Percentiles rank a stretch among this genome's conserved stretches.
Evolutionary conservation across 2,888 invertebrate genomes (phyloP).

Genomic region (Nemotelus pantherinus): DNA sequence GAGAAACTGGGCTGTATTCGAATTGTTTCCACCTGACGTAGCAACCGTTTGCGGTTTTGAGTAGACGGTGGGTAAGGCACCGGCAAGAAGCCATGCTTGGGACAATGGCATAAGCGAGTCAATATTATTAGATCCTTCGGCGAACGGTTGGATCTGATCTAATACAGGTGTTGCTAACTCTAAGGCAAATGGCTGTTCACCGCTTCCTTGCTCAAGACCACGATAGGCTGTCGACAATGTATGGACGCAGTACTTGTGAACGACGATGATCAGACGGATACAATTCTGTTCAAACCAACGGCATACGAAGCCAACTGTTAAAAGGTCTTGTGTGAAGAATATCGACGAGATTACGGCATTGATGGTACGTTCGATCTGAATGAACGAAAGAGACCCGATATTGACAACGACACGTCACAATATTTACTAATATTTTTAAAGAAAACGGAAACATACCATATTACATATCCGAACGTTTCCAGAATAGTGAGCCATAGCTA

Average conservation of each 20-base stretch:
- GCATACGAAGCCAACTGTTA: constrained; percentile 79
- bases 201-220: constrained; percentile 63
- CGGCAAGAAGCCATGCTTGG: constrained; percentile 77
- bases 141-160: constrained; percentile 68
- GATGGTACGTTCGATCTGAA: constrained; percentile 75
- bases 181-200: constrained; percentile 65
- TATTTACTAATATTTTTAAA: background rate
- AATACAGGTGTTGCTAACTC: constrained; percentile 81
- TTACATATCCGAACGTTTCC: constrained; percentile 72
- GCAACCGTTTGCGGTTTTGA: constrained; percentile 64
- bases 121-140: constrained; percentile 52
- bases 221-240: constrained; percentile 69
- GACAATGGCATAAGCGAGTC: constrained; percentile 70
- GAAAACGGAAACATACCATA: constrained; percentile 60
- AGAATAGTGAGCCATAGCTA: constrained; percentile 82
- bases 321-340: constrained; percentile 79
- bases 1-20: constrained; percentile 65
- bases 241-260: constrained; percentile 73
- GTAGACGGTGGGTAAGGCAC: constrained; percentile 71
- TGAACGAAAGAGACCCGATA: constrained; percentile 42
- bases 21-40: constrained; percentile 56
- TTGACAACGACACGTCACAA: background rate
- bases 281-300: constrained; percentile 86
- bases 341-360: constrained; percentile 80
- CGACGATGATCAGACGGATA: constrained; percentile 77